Conservation (phyloP, 2,888 invertebrate genomes). For the Ephialtes manifestator region DNA sequence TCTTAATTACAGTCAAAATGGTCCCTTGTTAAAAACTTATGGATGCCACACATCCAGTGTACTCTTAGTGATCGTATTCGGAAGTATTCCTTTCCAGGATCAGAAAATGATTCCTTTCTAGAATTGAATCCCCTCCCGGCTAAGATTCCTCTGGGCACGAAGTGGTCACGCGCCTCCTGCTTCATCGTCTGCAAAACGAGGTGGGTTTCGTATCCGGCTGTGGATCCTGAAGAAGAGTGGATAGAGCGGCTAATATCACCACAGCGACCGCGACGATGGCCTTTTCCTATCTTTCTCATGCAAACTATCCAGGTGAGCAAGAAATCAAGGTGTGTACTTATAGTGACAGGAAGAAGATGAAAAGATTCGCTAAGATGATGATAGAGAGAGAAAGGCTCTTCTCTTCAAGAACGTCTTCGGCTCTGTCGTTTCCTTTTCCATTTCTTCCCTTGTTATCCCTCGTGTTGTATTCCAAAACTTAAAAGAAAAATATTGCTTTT, state of each 20-base stretch:
- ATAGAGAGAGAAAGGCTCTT: conserved; percentile 67
- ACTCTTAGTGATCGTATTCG: background rate
- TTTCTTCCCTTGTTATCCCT: conserved; percentile 35
- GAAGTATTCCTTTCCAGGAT: background rate
- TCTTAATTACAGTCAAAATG: too few species aligned
- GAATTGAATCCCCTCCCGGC: background rate
- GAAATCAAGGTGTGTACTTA: conserved; percentile 40
- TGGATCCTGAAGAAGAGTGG: conserved; percentile 21
- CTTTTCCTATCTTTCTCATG: conserved; percentile 77
- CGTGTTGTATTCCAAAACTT: too few species aligned
- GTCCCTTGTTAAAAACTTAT: too few species aligned
- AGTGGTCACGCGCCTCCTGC: conserved; percentile 30
- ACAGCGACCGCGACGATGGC: conserved; percentile 66
- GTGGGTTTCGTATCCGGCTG: conserved; percentile 32
- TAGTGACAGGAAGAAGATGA: conserved; percentile 58
- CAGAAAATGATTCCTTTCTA: background rate
- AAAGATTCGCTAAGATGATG: conserved; percentile 58
- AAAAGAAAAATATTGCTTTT: too few species aligned
- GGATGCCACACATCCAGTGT: too few species aligned
- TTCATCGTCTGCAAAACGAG: conserved; percentile 40
- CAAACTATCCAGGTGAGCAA: conserved; percentile 64
- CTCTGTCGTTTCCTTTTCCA: conserved; percentile 69
- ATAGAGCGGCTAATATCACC: conserved; percentile 2
- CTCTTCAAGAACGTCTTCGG: conserved; percentile 68
- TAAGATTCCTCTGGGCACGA: conserved; percentile 10